A percentile compares a stretch with the other conserved stretches of the same genome.
Conservation (phyloP, 2,888 invertebrate genomes). For the Megaustenia siamemsis region DNA sequence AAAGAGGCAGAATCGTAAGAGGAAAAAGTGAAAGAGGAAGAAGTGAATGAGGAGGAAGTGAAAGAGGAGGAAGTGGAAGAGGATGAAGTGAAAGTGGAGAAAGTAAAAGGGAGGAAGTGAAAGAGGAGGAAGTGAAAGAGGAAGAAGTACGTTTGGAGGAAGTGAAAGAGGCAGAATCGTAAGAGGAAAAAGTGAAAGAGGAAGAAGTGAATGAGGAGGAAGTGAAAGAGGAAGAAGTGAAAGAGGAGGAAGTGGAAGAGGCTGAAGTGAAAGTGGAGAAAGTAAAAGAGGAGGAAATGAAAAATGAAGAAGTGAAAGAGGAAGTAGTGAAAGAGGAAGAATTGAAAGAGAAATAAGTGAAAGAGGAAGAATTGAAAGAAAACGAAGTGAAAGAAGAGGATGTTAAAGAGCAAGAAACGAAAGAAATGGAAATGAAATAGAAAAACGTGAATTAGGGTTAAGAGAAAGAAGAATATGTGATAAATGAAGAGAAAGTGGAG, state of each 20-base stretch:
- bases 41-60: background rate
- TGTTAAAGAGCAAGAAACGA: background rate
- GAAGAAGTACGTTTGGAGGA: background rate
- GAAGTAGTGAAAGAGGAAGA: constrained; percentile 20
- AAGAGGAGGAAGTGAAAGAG: background rate
- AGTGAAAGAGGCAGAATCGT: background rate
- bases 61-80: background rate
- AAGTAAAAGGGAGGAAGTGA: background rate
- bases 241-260: background rate
- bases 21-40: background rate
- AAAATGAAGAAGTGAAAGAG: constrained; percentile 27
- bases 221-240: background rate
- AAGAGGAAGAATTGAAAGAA: background rate
- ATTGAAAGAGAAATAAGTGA: background rate
- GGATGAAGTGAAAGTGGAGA: background rate
- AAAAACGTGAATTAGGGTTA: background rate
- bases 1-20: background rate
- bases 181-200: background rate
- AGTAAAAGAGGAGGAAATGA: constrained; percentile 32
- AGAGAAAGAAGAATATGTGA: constrained; percentile 1
- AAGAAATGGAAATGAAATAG: too few relatives aligned
- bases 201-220: background rate
- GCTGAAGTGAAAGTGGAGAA: constrained; percentile 37
- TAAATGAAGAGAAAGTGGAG: background rate
- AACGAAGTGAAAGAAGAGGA: background rate